Conservation (phyloP, 1,140 invertebrate species). For the Vanessa atalanta region DNA sequence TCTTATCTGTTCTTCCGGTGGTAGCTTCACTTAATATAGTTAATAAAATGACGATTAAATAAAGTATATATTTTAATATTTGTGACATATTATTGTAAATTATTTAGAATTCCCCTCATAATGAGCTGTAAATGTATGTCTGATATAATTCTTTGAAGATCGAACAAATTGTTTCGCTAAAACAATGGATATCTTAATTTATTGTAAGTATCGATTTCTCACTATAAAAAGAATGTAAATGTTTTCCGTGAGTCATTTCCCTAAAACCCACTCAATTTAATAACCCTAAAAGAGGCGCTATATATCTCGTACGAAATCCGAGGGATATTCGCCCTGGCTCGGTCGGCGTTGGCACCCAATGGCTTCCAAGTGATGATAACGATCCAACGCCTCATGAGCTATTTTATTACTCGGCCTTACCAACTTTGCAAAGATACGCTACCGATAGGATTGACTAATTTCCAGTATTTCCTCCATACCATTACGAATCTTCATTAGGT, state of each 20-base stretch:
- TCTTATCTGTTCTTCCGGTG: no score
- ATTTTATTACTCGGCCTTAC: conserved; percentile 75
- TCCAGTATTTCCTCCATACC: conserved; percentile 59
- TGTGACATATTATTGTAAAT: no score
- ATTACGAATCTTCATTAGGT: conserved; percentile 66
- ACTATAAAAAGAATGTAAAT: conserved; percentile 52
- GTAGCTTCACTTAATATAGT: no score
- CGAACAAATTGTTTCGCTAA: conserved; percentile 57
- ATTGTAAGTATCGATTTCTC: conserved; percentile 62
- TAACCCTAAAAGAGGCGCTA: conserved; percentile 71
- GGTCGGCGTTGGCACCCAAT: conserved; percentile 49
- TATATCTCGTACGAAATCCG: conserved; percentile 72
- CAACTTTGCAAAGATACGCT: conserved; percentile 58
- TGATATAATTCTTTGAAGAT: conserved; percentile 48
- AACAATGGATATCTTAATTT: conserved; percentile 72
- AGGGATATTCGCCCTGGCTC: conserved; percentile 63
- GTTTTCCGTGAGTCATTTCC: conserved; percentile 68
- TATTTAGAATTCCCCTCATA: no score
- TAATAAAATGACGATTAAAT: no score
- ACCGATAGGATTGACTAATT: conserved; percentile 72
- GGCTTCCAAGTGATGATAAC: conserved; percentile 55
- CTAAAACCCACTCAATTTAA: conserved; percentile 77
- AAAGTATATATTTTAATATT: no score
- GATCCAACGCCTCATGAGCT: conserved; percentile 64
- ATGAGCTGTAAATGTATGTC: conserved; percentile 37